Evolutionary conservation across 2,888 invertebrate species (phyloP).

Genomic region (Herminia tarsipennalis): DNA sequence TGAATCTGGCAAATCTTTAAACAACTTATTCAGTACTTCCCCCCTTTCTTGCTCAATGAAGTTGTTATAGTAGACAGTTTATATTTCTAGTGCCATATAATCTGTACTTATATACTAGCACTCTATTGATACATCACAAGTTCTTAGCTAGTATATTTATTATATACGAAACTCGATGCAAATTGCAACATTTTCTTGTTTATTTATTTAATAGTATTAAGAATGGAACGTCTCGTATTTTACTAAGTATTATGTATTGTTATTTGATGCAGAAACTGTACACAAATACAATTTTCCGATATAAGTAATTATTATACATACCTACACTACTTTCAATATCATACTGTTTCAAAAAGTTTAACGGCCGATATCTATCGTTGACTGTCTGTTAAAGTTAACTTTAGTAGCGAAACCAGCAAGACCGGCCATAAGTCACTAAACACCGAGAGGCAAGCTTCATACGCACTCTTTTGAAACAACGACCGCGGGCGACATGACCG

Average conservation of each 20-base stretch:
- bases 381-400: no score
- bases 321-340: no score
- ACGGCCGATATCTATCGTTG: no score
- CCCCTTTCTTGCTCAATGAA: slow-evolving; percentile 56
- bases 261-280: not conserved
- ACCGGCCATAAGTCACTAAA: no score
- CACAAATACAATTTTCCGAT: not conserved
- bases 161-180: slow-evolving; percentile 2
- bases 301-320: not conserved
- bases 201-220: slow-evolving; percentile 7
- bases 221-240: not conserved
- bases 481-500: no score
- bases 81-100: slow-evolving; percentile 73
- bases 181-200: slow-evolving; percentile 1
- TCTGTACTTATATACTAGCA: slow-evolving; percentile 59
- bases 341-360: no score
- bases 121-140: slow-evolving; percentile 48
- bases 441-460: no score
- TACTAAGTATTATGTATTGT: no score
- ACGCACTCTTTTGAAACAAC: no score
- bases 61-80: slow-evolving; percentile 39
- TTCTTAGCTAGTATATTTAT: slow-evolving; percentile 18
- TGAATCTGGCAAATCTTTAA: slow-evolving; percentile 21
- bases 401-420: no score
- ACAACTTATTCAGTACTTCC: slow-evolving; percentile 31